A percentile compares a stretch with the other conserved stretches of the same genome.
These are phyloP conservation scores for Epizoanthus stellaris DNA, from an alignment of 92 coral and sea anemone genomes.

Conservation along the genomic window DNA sequence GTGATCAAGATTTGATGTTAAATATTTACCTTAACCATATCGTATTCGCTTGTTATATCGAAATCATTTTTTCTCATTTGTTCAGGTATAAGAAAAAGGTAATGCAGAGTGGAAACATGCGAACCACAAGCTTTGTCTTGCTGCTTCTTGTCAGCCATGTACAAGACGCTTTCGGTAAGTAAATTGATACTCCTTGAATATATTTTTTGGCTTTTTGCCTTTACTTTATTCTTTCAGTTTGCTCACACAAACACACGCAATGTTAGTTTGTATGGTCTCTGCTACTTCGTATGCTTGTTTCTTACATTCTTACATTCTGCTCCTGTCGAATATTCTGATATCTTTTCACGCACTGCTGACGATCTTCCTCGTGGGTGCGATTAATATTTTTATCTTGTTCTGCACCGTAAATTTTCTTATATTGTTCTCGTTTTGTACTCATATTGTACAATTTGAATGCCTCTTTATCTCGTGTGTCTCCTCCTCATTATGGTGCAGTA, in stretches of 20 bases:
- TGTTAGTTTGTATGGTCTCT: neutral
- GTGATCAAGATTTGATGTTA: too few species aligned
- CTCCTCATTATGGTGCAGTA: too few species aligned
- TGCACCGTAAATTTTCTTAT: too few species aligned
- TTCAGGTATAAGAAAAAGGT: constrained; percentile 13
- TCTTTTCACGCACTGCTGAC: neutral
- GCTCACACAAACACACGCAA: neutral
- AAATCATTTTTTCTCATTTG: neutral
- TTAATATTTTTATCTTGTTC: neutral
- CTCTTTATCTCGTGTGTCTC: too few species aligned
- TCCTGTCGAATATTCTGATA: neutral
- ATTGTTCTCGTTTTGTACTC: too few species aligned
- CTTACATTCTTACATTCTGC: too few species aligned
- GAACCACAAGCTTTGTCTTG: neutral
- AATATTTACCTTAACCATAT: neutral
- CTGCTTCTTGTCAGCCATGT: constrained; percentile 1
- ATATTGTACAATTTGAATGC: too few species aligned
- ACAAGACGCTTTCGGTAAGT: constrained; percentile 43
- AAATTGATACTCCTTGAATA: neutral
- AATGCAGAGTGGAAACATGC: neutral
- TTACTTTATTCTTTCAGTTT: neutral
- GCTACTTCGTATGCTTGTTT: neutral
- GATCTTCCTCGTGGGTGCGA: neutral
- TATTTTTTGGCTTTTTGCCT: neutral
- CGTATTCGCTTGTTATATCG: neutral